Conservation (phyloP, 2,888 invertebrate genomes). For the Agelastica alni region DNA sequence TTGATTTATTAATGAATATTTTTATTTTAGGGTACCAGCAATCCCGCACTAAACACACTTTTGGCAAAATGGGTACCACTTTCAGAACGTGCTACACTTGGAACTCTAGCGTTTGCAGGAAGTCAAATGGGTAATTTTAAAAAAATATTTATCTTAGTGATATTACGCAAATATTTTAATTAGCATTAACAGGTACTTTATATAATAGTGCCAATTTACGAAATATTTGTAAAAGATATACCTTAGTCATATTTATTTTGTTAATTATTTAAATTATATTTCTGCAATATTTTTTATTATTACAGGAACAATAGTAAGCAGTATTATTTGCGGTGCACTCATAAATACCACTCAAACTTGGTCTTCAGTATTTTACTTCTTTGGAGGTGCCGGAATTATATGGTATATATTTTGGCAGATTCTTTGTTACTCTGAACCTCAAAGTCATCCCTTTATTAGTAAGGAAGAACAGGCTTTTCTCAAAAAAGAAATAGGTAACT, state of each 20-base stretch:
- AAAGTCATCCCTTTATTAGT: slow-evolving; percentile 72
- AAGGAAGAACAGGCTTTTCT: slow-evolving; percentile 71
- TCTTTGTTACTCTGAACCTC: slow-evolving; percentile 63
- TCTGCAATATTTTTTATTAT: too few species aligned
- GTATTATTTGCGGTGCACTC: slow-evolving; percentile 69
- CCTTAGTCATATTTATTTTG: too few species aligned
- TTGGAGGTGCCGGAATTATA: slow-evolving; percentile 73
- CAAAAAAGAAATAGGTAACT: slow-evolving; percentile 64
- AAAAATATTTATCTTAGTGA: neutral
- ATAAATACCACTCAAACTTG: slow-evolving; percentile 69
- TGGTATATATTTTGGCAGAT: slow-evolving; percentile 66
- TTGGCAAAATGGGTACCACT: slow-evolving; percentile 82
- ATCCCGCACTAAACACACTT: slow-evolving; percentile 81
- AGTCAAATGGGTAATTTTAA: slow-evolving; percentile 65
- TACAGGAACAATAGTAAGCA: slow-evolving; percentile 64
- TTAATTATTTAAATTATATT: too few species aligned
- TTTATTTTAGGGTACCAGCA: slow-evolving; percentile 69
- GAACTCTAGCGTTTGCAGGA: slow-evolving; percentile 79
- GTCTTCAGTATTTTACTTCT: slow-evolving; percentile 80
- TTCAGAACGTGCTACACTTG: slow-evolving; percentile 76
- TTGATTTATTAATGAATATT: too few species aligned
- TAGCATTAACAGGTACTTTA: neutral
- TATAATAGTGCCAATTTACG: neutral
- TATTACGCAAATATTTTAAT: too few species aligned
- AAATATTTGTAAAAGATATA: neutral